Evolutionary conservation across 2,888 invertebrate species (phyloP).

Genomic region (Creontiades dilutus): DNA sequence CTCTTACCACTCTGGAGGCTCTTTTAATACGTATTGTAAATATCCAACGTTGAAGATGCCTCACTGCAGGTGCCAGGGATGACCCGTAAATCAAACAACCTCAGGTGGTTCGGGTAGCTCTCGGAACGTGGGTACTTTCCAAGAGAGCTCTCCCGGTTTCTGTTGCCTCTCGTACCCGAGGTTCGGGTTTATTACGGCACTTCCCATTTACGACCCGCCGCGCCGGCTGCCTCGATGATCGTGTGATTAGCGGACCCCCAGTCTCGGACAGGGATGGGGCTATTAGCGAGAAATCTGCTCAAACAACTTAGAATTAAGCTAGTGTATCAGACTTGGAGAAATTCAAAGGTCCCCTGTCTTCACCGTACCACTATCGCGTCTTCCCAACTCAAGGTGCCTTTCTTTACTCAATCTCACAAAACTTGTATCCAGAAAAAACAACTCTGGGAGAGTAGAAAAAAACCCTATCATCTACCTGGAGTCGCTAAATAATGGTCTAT

Average conservation of each 20-base stretch:
- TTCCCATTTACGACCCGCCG: neutral
- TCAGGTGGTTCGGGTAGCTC: neutral
- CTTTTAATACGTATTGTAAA: neutral
- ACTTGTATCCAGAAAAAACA: no score
- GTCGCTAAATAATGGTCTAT: no score
- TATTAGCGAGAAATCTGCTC: slow-evolving; percentile 32
- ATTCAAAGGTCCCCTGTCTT: neutral
- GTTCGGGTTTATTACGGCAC: neutral
- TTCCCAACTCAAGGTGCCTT: neutral
- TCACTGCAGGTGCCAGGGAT: no score
- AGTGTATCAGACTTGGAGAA: neutral
- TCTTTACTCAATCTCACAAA: neutral
- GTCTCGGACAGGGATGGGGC: neutral
- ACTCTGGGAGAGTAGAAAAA: no score
- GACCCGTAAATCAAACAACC: neutral
- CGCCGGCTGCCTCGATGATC: neutral
- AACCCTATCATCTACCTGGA: no score
- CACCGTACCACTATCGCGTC: neutral
- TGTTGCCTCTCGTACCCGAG: neutral
- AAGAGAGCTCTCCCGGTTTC: slow-evolving; percentile 12
- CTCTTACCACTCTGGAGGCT: no score
- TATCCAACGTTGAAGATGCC: neutral
- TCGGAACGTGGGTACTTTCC: neutral
- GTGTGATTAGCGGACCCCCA: slow-evolving; percentile 8
- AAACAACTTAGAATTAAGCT: slow-evolving; percentile 28